Evolutionary conservation across 2,113 vertebrate species (phyloP), one percentile per base, ranked within the genome.

Genomic region (Elephas maximus): DNA sequence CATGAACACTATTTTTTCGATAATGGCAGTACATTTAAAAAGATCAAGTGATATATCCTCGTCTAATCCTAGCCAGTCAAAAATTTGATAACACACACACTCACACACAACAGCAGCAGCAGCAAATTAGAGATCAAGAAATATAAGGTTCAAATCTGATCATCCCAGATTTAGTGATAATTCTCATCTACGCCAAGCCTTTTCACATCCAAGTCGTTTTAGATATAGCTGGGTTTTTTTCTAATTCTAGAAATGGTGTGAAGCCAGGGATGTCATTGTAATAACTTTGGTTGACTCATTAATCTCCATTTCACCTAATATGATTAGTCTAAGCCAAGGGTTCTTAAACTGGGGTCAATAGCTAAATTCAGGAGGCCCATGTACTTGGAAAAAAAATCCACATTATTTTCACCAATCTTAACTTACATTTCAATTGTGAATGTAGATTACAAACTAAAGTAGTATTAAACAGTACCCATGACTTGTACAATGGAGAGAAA

Each of bases 161-260:
- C 48, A 81, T 74, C 60, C 14, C 23, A 95, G 90, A 93, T 77
- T 65, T 89, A 94, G 30, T 86, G 37, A 67, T 60, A 84, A 78
- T 92, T 89, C 86, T 88, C 62, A 93, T 85, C 14, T 81, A 87
- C 4, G 95, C 44, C n/a, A 93, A 96, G 63, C 1, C 53, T 37
- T 90, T 96, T 96, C n/a, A 89, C 8, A 81, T 69, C 6, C 21
- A n/a, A 85, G 62, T 96, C 28, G 91, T 77, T 92, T 95, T n/a
- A 92, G 65, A 74, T 67, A 80, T 10, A 93, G 84, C 51, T 93
- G 23, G 6, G 79, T 51, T 92, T 84, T 85, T 44, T 45, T 44
- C 10, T 87, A 78, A 78, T 86, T 96, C 81, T 85, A 79, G 71
- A 95, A 95, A 62, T 63, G 88, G 10, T 78, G 5, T 78, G 45